Evolutionary conservation across 2,888 invertebrate species (phyloP), one percentile per base, ranked within the genome.

Genomic region (Hypomecis punctinalis): DNA sequence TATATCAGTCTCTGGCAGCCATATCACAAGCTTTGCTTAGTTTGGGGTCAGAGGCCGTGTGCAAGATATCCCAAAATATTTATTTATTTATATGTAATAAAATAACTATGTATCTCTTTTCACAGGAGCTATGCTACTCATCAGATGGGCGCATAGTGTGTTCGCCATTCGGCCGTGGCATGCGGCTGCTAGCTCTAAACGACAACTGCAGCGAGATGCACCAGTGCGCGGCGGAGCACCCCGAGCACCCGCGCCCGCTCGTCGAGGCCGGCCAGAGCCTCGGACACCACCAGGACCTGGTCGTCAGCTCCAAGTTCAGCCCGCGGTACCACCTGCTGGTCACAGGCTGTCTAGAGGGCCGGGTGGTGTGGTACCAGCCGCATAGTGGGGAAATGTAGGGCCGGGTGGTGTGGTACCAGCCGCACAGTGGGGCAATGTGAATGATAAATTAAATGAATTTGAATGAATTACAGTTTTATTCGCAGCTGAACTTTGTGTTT

Each of bases 291-390:
- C 93, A 94, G 55, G 97, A 97, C 79, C 96, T 97, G 64, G 98
- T 98, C 23, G 96, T 98, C 57, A 97, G 98, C 83, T 96, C 97
- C 72, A 97, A 97, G 86, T 98, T 98, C 87, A 98, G 97, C 69
- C 98, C 98, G 0, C 94, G 94, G 36, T 97, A 98, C 84, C 96
- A 96, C 78, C 93, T 98, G 73, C 94, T 98, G 43, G 98, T 98
- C 45, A 97, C 97, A 13, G 99, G 99, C 11, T 98, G 98, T 86
- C 94, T 98, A 51, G 95, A 96, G 66, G 98, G 98, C 36, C 96
- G 96, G 82, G 96, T 98, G 63, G 96, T 96, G 51, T 98, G 98
- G 97, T 97, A 98, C 87, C 97, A 97, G 81, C 98, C 98, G 0
- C 88, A 82, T 66, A 91, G 91, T 70, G 91, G 92, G 0, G 91